Conservation (phyloP, 2,113 vertebrate genomes). For the Zingel zingel region DNA sequence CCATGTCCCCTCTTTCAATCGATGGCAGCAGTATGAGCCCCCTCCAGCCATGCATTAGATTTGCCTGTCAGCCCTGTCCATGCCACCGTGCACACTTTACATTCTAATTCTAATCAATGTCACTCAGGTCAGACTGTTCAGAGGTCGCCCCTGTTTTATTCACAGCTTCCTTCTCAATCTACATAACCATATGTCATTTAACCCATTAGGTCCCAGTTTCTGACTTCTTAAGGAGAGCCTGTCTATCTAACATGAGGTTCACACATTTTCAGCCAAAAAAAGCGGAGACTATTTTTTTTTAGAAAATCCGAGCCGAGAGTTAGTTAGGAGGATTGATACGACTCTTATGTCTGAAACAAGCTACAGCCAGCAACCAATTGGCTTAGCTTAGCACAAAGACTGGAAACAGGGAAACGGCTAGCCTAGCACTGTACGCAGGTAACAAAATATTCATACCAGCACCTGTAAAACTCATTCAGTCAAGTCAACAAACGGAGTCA, state of each 20-base stretch:
- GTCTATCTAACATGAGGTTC: conserved; percentile 2
- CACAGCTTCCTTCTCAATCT: conserved; percentile 78
- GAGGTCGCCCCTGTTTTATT: conserved; percentile 75
- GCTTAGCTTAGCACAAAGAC: conserved; percentile 4
- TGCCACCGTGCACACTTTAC: conserved; percentile 80
- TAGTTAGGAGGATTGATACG: not conserved
- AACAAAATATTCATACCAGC: not conserved
- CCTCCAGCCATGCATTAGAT: conserved; percentile 71
- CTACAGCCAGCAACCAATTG: not conserved
- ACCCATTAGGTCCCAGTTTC: conserved; percentile 75
- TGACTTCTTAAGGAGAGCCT: conserved; percentile 34
- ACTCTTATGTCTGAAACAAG: not conserved
- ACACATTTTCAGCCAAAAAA: conserved; percentile 9
- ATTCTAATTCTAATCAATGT: conserved; percentile 87
- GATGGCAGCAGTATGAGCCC: conserved; percentile 42
- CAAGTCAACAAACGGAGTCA: not conserved
- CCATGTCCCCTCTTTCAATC: conserved; percentile 55
- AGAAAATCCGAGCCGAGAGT: not conserved
- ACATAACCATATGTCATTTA: conserved; percentile 86
- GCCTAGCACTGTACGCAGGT: not conserved
- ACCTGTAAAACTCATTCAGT: not conserved
- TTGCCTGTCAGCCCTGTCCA: conserved; percentile 70
- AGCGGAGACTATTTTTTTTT: not conserved
- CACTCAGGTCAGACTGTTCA: conserved; percentile 83
- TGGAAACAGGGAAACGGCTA: not conserved